phyloP scores from a whole-genome alignment of 1,140 invertebrate genomes.

The Acromyrmex heyeri region DNA sequence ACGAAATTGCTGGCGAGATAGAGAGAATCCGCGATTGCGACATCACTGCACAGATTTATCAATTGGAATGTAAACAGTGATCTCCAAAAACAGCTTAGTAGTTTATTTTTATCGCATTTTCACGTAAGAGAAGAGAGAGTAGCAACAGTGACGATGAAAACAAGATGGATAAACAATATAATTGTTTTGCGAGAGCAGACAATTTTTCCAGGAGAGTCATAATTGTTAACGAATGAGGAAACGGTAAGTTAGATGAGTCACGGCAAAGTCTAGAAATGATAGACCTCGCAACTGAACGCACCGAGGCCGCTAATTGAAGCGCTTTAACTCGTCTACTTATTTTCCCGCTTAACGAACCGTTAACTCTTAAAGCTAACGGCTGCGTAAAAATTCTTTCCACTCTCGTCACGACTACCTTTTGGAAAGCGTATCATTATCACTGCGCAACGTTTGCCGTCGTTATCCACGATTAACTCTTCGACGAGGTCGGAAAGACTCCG shows the following conservation, averaged over 20 bases:
- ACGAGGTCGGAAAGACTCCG: neutral
- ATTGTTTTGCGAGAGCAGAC: neutral
- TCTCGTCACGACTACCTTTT: neutral
- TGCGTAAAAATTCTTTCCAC: constrained; percentile 13
- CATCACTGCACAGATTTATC: neutral
- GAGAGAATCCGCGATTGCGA: neutral
- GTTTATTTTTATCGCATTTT: neutral
- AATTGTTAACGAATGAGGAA: constrained; percentile 32
- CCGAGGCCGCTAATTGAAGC: constrained; percentile 62
- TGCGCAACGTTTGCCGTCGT: neutral
- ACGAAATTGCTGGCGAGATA: constrained; percentile 8
- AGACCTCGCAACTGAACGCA: constrained; percentile 23
- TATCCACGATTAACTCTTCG: neutral
- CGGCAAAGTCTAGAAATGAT: constrained; percentile 49
- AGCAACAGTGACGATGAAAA: neutral
- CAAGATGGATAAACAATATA: neutral
- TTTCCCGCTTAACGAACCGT: constrained; percentile 57
- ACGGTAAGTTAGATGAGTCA: constrained; percentile 61
- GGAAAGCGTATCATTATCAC: neutral
- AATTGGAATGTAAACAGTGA: neutral
- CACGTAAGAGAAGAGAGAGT: neutral
- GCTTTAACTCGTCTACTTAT: constrained; percentile 60
- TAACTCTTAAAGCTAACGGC: constrained; percentile 45
- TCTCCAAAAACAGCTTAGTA: neutral
- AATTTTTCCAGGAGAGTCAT: constrained; percentile 18